phyloP scores from a whole-genome alignment of 2,113 vertebrate genomes.

The Caretta caretta region DNA sequence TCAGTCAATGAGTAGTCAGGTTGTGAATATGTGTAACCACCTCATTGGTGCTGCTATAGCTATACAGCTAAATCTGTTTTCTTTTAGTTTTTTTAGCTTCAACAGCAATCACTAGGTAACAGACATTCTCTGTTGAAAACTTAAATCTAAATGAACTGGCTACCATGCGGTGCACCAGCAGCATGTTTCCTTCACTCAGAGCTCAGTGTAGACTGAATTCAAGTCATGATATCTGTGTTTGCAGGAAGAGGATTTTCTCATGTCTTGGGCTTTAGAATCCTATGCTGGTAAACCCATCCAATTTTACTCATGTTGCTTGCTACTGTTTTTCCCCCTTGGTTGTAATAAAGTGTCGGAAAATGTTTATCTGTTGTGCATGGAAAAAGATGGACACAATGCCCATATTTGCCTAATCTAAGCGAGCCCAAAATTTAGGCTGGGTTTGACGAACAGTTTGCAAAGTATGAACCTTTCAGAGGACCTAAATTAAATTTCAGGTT shows the following conservation, averaged over 20 bases:
- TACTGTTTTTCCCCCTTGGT: neutral
- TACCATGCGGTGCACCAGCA: neutral
- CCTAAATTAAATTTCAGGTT: neutral
- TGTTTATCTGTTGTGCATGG: neutral
- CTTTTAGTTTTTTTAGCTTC: neutral
- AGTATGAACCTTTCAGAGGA: neutral
- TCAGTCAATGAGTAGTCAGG: neutral
- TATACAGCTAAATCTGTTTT: neutral
- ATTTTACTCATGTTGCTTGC: neutral
- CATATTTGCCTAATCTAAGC: neutral
- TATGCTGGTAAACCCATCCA: neutral
- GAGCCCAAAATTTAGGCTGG: neutral
- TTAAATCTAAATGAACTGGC: neutral
- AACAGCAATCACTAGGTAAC: neutral
- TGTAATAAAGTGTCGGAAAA: neutral
- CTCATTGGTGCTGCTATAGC: neutral
- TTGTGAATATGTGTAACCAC: neutral
- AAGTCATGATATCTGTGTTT: neutral
- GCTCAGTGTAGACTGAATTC: neutral
- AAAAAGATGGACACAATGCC: neutral
- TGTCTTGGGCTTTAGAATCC: neutral
- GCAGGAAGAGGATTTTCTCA: neutral
- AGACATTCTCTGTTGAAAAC: neutral
- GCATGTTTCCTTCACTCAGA: neutral
- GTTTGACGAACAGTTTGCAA: neutral